These are phyloP conservation scores for Arnoldichthys spilopterus DNA, from an alignment of 2,797 vertebrate species.

Conservation along the genomic window DNA sequence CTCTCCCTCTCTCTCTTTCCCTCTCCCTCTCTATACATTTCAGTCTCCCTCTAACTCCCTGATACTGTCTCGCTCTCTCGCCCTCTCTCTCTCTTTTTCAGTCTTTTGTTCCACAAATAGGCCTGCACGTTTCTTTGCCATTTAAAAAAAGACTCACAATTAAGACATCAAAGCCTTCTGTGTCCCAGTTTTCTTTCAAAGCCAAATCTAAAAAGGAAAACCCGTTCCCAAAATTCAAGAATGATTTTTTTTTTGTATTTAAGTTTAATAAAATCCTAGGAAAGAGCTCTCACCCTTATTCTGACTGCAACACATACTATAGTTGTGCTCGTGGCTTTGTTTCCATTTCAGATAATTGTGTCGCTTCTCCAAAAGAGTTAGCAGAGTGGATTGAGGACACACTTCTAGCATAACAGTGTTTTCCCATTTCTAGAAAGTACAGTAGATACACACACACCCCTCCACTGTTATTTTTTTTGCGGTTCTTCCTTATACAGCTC, in stretches of 20 bases:
- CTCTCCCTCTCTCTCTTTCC: not conserved
- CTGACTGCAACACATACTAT: not conserved
- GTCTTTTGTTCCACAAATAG: slow-evolving; percentile 69
- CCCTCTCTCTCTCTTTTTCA: slow-evolving; percentile 4
- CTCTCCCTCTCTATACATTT: slow-evolving; percentile 1
- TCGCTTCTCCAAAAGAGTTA: slow-evolving; percentile 30
- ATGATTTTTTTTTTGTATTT: slow-evolving; percentile 56
- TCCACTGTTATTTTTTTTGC: not conserved
- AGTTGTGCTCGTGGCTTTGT: not conserved
- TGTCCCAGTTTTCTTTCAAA: slow-evolving; percentile 74
- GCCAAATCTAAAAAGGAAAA: slow-evolving; percentile 72
- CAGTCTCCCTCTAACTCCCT: not conserved
- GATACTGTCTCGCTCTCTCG: not conserved
- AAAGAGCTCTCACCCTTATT: not conserved
- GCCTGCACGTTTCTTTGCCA: slow-evolving; percentile 60
- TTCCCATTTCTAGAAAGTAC: not conserved
- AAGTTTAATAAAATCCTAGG: not conserved
- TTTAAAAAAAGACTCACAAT: slow-evolving; percentile 65
- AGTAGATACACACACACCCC: not conserved
- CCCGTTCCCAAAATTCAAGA: slow-evolving; percentile 39
- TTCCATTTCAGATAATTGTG: slow-evolving; percentile 36
- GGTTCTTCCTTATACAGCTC: not conserved
- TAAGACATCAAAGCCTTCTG: slow-evolving; percentile 76
- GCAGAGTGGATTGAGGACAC: not conserved
- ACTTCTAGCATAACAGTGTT: not conserved